Evolutionary conservation across 2,888 invertebrate genomes (phyloP).

Genomic region (Eilema caniola): DNA sequence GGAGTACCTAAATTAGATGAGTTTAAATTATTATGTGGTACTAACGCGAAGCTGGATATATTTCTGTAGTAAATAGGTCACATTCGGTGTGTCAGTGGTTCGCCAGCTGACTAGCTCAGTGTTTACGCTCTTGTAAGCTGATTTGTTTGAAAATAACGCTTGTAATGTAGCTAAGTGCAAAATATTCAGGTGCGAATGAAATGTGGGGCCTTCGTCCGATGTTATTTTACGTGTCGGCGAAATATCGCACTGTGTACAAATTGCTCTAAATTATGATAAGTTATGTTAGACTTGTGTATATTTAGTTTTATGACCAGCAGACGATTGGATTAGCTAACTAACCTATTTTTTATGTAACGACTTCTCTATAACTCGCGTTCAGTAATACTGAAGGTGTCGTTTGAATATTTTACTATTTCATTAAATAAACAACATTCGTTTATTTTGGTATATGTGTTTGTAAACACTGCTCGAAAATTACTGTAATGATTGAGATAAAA

Average conservation of each 20-base stretch:
- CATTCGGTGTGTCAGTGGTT: slow-evolving; percentile 59
- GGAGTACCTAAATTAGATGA: slow-evolving; percentile 9
- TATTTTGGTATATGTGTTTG: not conserved
- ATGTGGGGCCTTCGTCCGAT: not conserved
- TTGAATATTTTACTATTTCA: not conserved
- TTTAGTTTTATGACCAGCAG: slow-evolving; percentile 31
- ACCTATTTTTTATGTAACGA: slow-evolving; percentile 1
- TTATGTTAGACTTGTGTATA: slow-evolving; percentile 24
- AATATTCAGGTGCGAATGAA: slow-evolving; percentile 31
- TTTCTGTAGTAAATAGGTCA: slow-evolving; percentile 60
- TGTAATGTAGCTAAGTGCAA: slow-evolving; percentile 27
- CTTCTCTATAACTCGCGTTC: not conserved
- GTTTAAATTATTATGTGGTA: slow-evolving; percentile 12
- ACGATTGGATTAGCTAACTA: slow-evolving; percentile 19
- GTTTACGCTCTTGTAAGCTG: slow-evolving; percentile 47
- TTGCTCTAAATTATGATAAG: slow-evolving; percentile 34
- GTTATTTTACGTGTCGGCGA: not conserved
- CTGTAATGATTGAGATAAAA: slow-evolving; percentile 1
- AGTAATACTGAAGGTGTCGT: not conserved
- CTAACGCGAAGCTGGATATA: slow-evolving; percentile 27
- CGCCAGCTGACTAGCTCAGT: slow-evolving; percentile 61
- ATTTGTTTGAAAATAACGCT: slow-evolving; percentile 33
- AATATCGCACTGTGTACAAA: slow-evolving; percentile 10
- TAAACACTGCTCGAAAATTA: not conserved
- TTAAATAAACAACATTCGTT: not conserved